Evolutionary conservation across 1,140 invertebrate genomes (phyloP), one percentile per base, ranked within the genome.

Genomic region (Bombus polaris): DNA sequence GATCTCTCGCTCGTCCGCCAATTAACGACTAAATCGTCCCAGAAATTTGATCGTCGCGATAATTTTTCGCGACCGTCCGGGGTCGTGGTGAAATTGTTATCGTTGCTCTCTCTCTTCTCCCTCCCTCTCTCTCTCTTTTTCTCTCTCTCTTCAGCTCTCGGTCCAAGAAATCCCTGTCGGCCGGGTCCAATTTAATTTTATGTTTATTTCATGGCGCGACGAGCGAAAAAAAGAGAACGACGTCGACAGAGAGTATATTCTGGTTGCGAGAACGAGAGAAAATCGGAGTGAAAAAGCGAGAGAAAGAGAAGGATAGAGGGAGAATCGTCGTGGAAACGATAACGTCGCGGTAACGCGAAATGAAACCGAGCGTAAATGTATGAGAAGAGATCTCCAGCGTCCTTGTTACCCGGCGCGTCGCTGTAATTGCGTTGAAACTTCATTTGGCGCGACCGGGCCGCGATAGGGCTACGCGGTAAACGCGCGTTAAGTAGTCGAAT

Each of bases 351-450:
- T 78, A 73, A 73, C 70, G 75, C 74, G 85, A 72, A 84, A 84
- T 74, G 81, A 87, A 84, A 84, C 81, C 70, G 44, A 78, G 81
- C 75, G 74, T 84, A 87, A 87, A 84, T 84, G 85, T 86, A 77
- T 83, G 81, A 78, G 85, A 78, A 74, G 85, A 86, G 70, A 79
- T 84, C 81, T 74, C 70, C 81, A 42, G 32, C 81, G 81, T 73
- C 75, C 74, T 87, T 84, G 85, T 84, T 79, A 84, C 85, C 85
- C 81, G 81, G 35, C 75, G 75, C 68, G 74, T 84, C 81, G 81
- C 74, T 72, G 70, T 87, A 87, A 87, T 87, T 87, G 85, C 81
- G 81, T 66, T 83, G 85, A 84, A 87, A 87, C 81, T 87, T 87
- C 81, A 83, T 87, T 87, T 84, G 81, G 74, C 81, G 57, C 47